A percentile compares a stretch with the other conserved stretches of the same genome.
Conservation (phyloP, 2,797 vertebrate species). For the Sebastes hubbsi region DNA sequence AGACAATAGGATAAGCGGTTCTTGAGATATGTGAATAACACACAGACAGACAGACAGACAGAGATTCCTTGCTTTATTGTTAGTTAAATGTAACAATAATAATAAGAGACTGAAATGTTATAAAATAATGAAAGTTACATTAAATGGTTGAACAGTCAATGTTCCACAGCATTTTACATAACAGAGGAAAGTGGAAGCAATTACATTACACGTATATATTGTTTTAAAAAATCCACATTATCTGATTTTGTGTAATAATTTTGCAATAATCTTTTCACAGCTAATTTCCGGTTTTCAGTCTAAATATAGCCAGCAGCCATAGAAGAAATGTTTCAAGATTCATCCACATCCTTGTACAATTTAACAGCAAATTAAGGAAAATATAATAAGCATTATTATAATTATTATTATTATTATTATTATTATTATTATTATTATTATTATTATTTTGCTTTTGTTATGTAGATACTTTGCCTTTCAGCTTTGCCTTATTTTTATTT, state of each 20-base stretch:
- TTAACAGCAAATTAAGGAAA: constrained; percentile 49
- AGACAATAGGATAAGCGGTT: no score
- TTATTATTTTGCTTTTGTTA: constrained; percentile 48
- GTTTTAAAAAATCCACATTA: background rate
- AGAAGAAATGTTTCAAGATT: constrained; percentile 62
- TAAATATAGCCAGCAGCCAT: constrained; percentile 45
- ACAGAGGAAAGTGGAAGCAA: background rate
- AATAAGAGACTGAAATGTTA: background rate
- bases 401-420: constrained; percentile 48
- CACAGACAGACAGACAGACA: no score
- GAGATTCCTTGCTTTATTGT: no score
- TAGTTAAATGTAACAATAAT: background rate
- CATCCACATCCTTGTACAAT: constrained; percentile 53
- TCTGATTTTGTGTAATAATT: background rate
- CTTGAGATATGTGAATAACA: no score
- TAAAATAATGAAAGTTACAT: background rate
- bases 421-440: constrained; percentile 52
- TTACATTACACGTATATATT: background rate
- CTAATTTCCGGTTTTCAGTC: constrained; percentile 63
- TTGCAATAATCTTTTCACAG: constrained; percentile 49
- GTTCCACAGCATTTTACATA: background rate
- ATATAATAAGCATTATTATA: constrained; percentile 32
- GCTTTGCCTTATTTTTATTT: constrained; percentile 75
- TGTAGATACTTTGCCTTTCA: constrained; percentile 69
- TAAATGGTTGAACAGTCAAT: background rate